Base-by-base conservation (phyloP, 2,113 vertebrate genomes). In the Rallus limicola region DNA sequence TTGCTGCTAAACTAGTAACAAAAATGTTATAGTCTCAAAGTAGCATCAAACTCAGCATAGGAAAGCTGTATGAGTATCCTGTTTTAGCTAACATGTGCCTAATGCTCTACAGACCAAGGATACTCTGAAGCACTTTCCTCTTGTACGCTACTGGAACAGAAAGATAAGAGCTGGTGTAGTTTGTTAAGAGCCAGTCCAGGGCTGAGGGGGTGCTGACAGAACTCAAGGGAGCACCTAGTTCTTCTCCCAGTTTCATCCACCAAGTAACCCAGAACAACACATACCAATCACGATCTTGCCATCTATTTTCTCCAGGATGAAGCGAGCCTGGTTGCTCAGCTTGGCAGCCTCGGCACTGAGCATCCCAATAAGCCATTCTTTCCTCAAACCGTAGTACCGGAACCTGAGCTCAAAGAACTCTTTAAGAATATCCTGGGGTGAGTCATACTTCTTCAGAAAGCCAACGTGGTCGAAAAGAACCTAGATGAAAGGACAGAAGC, bases 301-400 rank as follows among this genome's bases (percentile, higher is more conserved):
- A 65, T 99, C 95, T 91, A 99, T 99, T 97, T 99, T 99, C 98
- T 99, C 99, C 97, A 99, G 97, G 96, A 99, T 99, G 98, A 99
- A 99, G 31, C 99, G 99, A 59, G 99, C 99, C 97, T 99, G 99
- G 97, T 99, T 99, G 97, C 98, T 99, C 84, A 99, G 98, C 91
- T 98, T 99, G 36, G 98, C 95, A 55, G 98, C 98, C 93, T 99
- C 99, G 3, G 99, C 99, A 13, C 98, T 98, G 71, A 99, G 97
- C 98, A 99, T 99, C 71, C 99, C 99, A 11, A 97, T 38, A 38
- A 99, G 96, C 99, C 99, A 99, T 65, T 99, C 99, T 97, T 99
- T 99, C 79, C 99, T 99, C 97, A 99, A 96, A 29, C 28, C 58
- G 17, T 99, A 99, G 93, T 99, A 99, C 19, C 98, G 99, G 94